Evolutionary conservation across 2,888 invertebrate species (phyloP).

Genomic region (Marasmarcha lunaedactyla): DNA sequence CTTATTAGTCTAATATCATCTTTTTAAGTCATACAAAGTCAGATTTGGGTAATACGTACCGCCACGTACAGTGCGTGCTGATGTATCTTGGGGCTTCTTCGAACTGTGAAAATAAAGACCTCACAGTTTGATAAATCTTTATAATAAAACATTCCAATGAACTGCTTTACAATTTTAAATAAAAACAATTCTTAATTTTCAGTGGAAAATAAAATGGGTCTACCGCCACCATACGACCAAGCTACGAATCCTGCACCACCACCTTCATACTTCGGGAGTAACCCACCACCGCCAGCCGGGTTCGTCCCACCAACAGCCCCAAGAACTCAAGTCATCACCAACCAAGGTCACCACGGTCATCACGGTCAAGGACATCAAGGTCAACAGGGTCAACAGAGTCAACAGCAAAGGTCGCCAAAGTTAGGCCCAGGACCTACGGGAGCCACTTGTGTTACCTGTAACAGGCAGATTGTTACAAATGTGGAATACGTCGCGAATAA

Average conservation of each 20-base stretch:
- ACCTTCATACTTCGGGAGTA: conserved; percentile 53
- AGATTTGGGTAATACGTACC: no score
- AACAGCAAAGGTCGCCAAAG: conserved; percentile 16
- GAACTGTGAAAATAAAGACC: no score
- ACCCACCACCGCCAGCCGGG: conserved; percentile 45
- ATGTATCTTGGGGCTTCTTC: no score
- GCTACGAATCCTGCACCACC: conserved; percentile 44
- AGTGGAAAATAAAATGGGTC: conserved; percentile 66
- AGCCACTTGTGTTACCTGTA: conserved; percentile 44
- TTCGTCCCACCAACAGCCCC: conserved; percentile 30
- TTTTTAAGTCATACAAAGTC: no score
- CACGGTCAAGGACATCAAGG: conserved; percentile 9
- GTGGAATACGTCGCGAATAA: conserved; percentile 58
- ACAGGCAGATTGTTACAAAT: conserved; percentile 47
- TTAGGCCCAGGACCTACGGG: conserved; percentile 57
- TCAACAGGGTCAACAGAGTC: no score
- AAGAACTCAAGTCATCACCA: conserved; percentile 45
- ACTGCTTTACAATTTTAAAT: no score
- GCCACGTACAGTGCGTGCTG: no score
- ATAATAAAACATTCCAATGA: no score
- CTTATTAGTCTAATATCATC: no score
- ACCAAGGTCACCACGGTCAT: conserved; percentile 9
- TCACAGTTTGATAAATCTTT: no score
- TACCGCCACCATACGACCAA: conserved; percentile 55
- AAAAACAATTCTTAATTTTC: no score